phyloP scores from a whole-genome alignment of 2,113 vertebrate genomes.

The Colossoma macropomum region DNA sequence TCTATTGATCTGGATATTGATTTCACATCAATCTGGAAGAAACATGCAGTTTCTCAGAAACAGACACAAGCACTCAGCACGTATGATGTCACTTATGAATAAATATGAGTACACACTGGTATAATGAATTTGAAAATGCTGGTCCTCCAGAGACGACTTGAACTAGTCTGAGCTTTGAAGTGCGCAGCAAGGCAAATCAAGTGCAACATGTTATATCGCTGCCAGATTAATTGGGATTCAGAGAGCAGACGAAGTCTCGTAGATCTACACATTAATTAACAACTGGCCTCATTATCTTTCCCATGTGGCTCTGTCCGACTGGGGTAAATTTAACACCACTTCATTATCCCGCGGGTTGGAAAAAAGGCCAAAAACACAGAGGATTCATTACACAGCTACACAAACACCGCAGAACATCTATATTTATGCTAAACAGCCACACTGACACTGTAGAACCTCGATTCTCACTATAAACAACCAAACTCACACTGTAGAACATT shows the following conservation, averaged over 20 bases:
- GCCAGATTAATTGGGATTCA: conserved; percentile 70
- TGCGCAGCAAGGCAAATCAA: conserved; percentile 65
- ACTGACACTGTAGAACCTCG: background rate
- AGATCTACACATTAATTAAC: conserved; percentile 76
- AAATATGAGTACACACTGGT: conserved; percentile 5
- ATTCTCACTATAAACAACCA: background rate
- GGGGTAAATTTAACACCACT: conserved; percentile 68
- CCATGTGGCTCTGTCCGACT: conserved; percentile 67
- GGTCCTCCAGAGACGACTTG: conserved; percentile 55
- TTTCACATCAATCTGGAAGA: background rate
- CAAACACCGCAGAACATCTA: conserved; percentile 11
- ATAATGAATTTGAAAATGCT: conserved; percentile 57
- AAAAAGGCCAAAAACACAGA: background rate
- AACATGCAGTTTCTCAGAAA: background rate
- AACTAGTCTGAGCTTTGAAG: conserved; percentile 66
- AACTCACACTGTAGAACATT: background rate
- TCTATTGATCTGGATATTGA: background rate
- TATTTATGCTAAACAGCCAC: background rate
- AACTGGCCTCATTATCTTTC: conserved; percentile 78
- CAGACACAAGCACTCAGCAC: background rate
- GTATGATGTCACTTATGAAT: conserved; percentile 1
- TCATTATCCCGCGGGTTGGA: conserved; percentile 54
- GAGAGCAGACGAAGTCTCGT: conserved; percentile 55
- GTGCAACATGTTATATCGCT: conserved; percentile 44
- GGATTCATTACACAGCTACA: conserved; percentile 44